Conservation (phyloP, 2,797 vertebrate species). For the Gymnothorax reevesii region DNA sequence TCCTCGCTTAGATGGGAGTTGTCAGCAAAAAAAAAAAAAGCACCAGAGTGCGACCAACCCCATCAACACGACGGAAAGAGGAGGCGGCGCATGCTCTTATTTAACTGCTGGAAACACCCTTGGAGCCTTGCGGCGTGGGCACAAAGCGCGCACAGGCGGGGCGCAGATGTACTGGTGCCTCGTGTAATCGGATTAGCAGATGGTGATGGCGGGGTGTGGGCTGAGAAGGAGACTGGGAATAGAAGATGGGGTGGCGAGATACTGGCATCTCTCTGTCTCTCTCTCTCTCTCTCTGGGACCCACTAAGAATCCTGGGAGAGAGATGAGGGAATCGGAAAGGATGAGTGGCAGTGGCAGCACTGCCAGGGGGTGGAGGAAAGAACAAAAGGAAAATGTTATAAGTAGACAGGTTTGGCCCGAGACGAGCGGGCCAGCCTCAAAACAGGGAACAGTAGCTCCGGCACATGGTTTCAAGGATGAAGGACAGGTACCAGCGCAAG, state of each 20-base stretch:
- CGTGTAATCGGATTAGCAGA: background rate
- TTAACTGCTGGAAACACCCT: background rate
- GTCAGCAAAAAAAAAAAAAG: background rate
- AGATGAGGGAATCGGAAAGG: slow-evolving; percentile 35
- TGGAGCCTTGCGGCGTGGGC: background rate
- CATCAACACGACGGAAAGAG: slow-evolving; percentile 3
- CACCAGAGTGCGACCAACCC: background rate
- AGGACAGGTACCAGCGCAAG: background rate
- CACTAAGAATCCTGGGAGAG: background rate
- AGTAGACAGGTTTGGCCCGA: slow-evolving; percentile 43
- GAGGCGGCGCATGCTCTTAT: background rate
- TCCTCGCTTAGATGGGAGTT: background rate
- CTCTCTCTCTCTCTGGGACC: background rate
- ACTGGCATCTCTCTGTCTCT: background rate
- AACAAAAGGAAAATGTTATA: slow-evolving; percentile 38
- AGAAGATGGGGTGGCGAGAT: background rate
- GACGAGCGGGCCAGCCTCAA: slow-evolving; percentile 29
- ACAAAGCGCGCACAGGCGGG: background rate
- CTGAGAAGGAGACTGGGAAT: slow-evolving; percentile 30
- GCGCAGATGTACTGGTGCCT: background rate
- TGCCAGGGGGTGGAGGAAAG: slow-evolving; percentile 49
- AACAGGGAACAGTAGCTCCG: background rate
- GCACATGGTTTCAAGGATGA: background rate
- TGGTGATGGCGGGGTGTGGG: background rate
- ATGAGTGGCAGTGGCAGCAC: slow-evolving; percentile 49